Evolutionary conservation across 2,113 vertebrate genomes (phyloP), one percentile per base, ranked within the genome.

Genomic region (Salvelinus namaycush): DNA sequence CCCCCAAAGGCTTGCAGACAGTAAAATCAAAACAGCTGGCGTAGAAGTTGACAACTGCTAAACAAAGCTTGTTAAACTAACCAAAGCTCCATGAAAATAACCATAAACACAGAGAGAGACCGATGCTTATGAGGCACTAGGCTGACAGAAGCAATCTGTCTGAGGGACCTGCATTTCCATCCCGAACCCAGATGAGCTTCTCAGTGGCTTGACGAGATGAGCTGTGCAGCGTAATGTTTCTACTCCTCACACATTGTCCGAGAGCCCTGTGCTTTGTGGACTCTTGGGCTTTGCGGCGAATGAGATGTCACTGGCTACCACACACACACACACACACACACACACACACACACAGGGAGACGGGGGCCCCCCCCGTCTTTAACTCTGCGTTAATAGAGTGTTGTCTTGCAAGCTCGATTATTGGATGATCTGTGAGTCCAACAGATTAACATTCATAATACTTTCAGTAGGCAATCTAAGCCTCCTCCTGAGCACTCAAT

Each of bases 381-480:
- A 92, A 75, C 88, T 82, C 80, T 0, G 74, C 76, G 67, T 89
- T 93, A 93, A 92, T 90, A 86, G 39, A 44, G 89, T 84, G 90
- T 89, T 92, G 90, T 89, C 86, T 87, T 89, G 87, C 75, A 31
- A 86, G 87, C 87, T 78, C 34, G 78, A 90, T 91, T 91, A 93
- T 89, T 87, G 89, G 92, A 90, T 90, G 91, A 94, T 92, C 91
- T 93, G 90, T 88, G 91, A 90, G 83, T 87, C 90, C 88, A 93
- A 91, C 89, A 94, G 93, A 94, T 94, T 94, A 93, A 91, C 90
- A 91, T 88, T 83, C 85, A 79, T 93, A 92, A 94, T 92, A 89
- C 89, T 88, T 84, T 90, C 87, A 90, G 88, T 90, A 89, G 89
- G 84, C 90, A 89, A 90, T 90, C 88, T 91, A 88, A 91, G 88